A percentile compares a stretch with the other conserved stretches of the same genome.
Evolutionary conservation across 1,140 invertebrate species (phyloP).

Genomic region (Eubasilissa regina): DNA sequence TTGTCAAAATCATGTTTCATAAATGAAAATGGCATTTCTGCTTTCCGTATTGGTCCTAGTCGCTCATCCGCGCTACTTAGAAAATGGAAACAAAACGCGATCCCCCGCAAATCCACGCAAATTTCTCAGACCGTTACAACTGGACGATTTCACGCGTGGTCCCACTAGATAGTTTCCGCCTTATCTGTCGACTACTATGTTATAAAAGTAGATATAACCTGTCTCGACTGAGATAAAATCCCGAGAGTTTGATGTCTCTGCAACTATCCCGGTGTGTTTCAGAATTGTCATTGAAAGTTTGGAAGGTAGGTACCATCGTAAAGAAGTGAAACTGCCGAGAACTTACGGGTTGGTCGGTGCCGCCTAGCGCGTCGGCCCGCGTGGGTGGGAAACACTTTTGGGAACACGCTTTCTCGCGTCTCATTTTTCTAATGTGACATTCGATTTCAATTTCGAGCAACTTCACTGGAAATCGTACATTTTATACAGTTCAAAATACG

Average conservation of each 20-base stretch:
- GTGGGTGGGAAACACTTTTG: not conserved
- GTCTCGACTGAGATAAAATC: conserved; percentile 13
- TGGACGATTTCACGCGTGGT: conserved; percentile 17
- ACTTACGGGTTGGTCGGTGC: conserved; percentile 8
- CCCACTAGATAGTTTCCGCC: conserved; percentile 2
- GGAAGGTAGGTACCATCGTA: conserved; percentile 6
- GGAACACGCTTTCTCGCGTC: not conserved
- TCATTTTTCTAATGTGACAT: conserved; percentile 37
- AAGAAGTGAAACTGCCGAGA: not conserved
- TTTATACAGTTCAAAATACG: no score
- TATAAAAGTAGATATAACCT: conserved; percentile 33
- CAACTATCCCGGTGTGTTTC: not conserved
- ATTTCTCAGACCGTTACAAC: not conserved
- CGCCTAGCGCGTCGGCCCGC: not conserved
- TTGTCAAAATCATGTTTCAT: no score
- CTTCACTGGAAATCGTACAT: not conserved
- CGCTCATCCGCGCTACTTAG: no score
- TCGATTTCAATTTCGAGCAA: conserved; percentile 25
- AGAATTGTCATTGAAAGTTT: conserved; percentile 15
- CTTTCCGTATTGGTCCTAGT: no score
- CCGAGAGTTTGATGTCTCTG: not conserved
- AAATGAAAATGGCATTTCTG: no score
- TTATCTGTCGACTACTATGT: conserved; percentile 14
- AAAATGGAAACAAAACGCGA: not conserved
- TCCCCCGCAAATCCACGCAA: not conserved